phyloP scores from a whole-genome alignment of 2,113 vertebrate species.

The Calonectris borealis region DNA sequence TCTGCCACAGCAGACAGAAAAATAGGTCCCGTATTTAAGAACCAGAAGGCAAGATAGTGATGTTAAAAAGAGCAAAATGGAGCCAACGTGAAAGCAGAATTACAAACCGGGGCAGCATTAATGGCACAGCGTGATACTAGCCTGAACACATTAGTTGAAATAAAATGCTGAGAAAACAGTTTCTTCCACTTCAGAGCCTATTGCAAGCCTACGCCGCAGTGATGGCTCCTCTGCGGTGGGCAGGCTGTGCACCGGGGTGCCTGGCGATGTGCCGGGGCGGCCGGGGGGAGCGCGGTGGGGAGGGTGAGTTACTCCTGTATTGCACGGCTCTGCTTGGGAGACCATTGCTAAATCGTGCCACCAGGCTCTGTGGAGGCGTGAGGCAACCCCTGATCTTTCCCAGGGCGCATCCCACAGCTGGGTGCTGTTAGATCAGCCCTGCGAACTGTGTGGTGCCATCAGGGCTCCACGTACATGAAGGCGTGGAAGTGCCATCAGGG shows the following conservation, averaged over 20 bases:
- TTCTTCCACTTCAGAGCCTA: neutral
- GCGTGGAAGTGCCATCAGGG: neutral
- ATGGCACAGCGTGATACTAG: conserved; percentile 16
- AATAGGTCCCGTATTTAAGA: conserved; percentile 10
- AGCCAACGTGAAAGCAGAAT: conserved; percentile 31
- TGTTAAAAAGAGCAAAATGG: conserved; percentile 61
- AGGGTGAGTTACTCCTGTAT: neutral
- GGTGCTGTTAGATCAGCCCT: neutral
- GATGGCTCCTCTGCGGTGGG: neutral
- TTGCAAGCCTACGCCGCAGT: neutral
- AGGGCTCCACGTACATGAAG: fast-evolving
- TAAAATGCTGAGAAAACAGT: conserved; percentile 50
- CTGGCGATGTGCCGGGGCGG: neutral
- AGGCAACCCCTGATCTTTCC: neutral
- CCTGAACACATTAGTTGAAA: conserved; percentile 19
- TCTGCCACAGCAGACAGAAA: conserved; percentile 31
- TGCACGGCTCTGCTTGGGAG: fast-evolving
- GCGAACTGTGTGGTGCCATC: neutral
- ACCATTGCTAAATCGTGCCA: neutral
- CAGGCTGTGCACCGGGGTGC: neutral
- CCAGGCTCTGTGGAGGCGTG: neutral
- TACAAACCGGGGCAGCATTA: conserved; percentile 29
- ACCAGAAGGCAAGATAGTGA: neutral
- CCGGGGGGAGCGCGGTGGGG: fast-evolving
- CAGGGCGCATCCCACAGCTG: neutral